Percentiles rank a stretch among this genome's conserved stretches.
Evolutionary conservation across 1,140 invertebrate genomes (phyloP).

Genomic region (Diorhabda carinulata): DNA sequence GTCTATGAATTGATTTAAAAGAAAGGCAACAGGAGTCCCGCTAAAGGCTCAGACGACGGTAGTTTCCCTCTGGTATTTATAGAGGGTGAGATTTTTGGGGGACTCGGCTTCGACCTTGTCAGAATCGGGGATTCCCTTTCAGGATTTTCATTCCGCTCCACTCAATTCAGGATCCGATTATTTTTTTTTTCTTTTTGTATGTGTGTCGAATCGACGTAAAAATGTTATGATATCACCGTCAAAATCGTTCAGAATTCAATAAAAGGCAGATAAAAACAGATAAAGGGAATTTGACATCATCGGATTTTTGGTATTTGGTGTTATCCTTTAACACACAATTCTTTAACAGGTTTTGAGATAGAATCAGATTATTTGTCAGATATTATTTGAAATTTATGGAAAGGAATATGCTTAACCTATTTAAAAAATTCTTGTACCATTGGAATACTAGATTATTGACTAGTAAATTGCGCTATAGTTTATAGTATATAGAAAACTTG

Average conservation of each 20-base stretch:
- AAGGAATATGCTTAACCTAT: no score
- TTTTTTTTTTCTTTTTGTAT: constrained; percentile 11
- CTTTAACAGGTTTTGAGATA: neutral
- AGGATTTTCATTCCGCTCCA: constrained; percentile 1
- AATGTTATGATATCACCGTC: constrained; percentile 21
- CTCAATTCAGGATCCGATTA: constrained; percentile 16
- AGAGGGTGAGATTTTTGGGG: constrained; percentile 9
- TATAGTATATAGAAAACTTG: no score
- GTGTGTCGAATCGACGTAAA: constrained; percentile 19
- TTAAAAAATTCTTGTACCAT: no score
- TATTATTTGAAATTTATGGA: no score
- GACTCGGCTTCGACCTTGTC: constrained; percentile 21
- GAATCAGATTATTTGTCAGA: no score
- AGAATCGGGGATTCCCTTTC: constrained; percentile 17
- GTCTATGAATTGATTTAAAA: constrained; percentile 7
- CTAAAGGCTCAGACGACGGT: constrained; percentile 12
- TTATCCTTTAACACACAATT: neutral
- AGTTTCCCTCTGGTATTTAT: constrained; percentile 15
- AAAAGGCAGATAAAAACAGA: constrained; percentile 9
- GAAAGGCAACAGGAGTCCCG: constrained; percentile 12
- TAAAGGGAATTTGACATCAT: constrained; percentile 12
- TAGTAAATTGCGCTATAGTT: no score
- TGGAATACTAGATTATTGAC: no score
- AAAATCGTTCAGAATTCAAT: constrained; percentile 16
- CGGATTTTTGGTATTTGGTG: neutral